These are phyloP conservation scores for Notocelia uddmanniana DNA, from an alignment of 2,888 invertebrate genomes.

Conservation along the genomic window DNA sequence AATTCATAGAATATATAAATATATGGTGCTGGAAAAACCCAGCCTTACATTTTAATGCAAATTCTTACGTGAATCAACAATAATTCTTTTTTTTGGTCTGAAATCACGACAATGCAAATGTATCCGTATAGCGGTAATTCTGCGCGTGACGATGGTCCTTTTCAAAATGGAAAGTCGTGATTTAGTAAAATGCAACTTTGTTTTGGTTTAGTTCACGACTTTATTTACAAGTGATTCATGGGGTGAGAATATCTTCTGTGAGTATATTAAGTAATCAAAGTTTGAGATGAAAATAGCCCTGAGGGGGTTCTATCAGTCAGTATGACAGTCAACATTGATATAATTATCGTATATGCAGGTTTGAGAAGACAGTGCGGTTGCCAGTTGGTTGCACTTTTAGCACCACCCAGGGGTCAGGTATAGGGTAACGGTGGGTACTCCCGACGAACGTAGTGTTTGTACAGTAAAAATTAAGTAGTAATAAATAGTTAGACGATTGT, in stretches of 20 bases:
- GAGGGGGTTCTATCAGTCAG: too few species aligned
- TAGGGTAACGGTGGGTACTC: too few species aligned
- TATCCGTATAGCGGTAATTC: constrained; percentile 20
- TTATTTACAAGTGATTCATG: not conserved
- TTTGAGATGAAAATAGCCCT: not conserved
- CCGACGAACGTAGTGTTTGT: too few species aligned
- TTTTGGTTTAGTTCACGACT: constrained; percentile 13
- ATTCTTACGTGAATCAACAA: constrained; percentile 8
- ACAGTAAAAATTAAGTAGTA: not conserved
- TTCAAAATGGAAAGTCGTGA: constrained; percentile 35
- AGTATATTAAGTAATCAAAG: not conserved
- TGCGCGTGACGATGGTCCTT: constrained; percentile 16
- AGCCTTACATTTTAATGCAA: constrained; percentile 8
- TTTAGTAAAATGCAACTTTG: constrained; percentile 7
- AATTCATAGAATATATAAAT: not conserved
- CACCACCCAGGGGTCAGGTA: too few species aligned
- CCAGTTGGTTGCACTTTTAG: too few species aligned
- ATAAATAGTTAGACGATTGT: not conserved
- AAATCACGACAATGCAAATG: constrained; percentile 21
- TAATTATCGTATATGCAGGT: too few species aligned
- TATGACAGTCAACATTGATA: too few species aligned
- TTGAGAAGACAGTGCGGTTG: too few species aligned
- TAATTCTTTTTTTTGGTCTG: constrained; percentile 22
- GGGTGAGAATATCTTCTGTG: not conserved
- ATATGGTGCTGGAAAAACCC: not conserved